Percentiles rank a stretch among this genome's conserved stretches.
These are phyloP conservation scores for Uropetala carovei DNA, from an alignment of 2,888 invertebrate species.

Conservation along the genomic window DNA sequence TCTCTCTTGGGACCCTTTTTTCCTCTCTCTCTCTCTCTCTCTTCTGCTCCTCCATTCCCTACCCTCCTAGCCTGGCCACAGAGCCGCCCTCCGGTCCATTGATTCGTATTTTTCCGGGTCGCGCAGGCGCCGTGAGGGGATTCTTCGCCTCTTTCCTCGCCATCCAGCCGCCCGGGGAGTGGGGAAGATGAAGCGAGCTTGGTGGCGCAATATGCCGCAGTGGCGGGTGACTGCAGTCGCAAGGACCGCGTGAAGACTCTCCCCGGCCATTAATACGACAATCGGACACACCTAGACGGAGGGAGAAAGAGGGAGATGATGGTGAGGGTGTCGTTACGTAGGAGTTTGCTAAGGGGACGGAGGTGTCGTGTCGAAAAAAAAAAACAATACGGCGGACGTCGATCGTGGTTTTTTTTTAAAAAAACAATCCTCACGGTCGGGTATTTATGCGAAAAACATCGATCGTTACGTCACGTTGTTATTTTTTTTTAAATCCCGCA, in stretches of 20 bases:
- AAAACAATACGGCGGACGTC: slow-evolving; percentile 20
- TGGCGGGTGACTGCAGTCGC: slow-evolving; percentile 58
- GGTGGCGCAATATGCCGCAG: slow-evolving; percentile 58
- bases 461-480: neutral
- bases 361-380: neutral
- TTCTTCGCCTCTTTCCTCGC: neutral
- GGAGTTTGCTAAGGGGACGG: neutral
- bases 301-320: neutral
- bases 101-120: slow-evolving; percentile 59
- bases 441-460: too few species aligned
- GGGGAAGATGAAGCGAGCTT: slow-evolving; percentile 14
- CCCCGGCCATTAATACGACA: slow-evolving; percentile 61
- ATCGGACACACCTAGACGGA: slow-evolving; percentile 56
- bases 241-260: slow-evolving; percentile 44
- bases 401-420: neutral
- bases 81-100: slow-evolving; percentile 58
- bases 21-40: neutral
- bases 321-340: neutral
- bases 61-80: neutral
- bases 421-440: neutral
- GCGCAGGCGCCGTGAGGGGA: slow-evolving; percentile 15
- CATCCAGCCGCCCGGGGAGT: slow-evolving; percentile 41
- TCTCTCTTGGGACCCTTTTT: too few species aligned
- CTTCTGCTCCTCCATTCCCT: neutral
- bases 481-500: neutral